Conservation (phyloP, 2,113 vertebrate genomes). For the Erythrolamprus reginae region DNA sequence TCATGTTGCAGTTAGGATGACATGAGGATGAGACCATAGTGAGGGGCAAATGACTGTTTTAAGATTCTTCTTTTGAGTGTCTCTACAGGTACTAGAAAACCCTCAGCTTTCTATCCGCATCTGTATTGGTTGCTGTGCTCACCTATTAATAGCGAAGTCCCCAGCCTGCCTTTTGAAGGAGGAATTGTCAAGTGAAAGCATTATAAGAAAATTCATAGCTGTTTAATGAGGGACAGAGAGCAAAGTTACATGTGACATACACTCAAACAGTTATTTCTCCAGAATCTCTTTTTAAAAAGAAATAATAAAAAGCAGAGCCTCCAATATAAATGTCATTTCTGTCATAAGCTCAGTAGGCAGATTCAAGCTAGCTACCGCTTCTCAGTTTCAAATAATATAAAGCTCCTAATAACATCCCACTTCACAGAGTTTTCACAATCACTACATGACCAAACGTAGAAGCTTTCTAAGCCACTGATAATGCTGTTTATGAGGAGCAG, state of each 20-base stretch:
- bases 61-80: neutral
- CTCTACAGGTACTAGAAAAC: neutral
- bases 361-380: neutral
- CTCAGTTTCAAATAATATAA: neutral
- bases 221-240: neutral
- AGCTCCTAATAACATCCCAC: neutral
- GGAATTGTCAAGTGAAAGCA: neutral
- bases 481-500: neutral
- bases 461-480: neutral
- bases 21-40: neutral
- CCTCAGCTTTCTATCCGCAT: neutral
- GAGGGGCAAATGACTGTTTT: neutral
- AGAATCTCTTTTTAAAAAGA: neutral
- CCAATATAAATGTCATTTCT: neutral
- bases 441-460: neutral
- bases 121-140: neutral
- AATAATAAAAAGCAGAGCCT: neutral
- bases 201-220: neutral
- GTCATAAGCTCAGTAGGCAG: neutral
- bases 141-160: neutral
- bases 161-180: neutral
- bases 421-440: neutral
- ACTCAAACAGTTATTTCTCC: neutral
- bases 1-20: neutral
- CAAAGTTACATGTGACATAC: neutral